Evolutionary conservation across 35 echinoderm and acorn worm species (phyloP).

Genomic region (Heliocidaris erythrogramma): DNA sequence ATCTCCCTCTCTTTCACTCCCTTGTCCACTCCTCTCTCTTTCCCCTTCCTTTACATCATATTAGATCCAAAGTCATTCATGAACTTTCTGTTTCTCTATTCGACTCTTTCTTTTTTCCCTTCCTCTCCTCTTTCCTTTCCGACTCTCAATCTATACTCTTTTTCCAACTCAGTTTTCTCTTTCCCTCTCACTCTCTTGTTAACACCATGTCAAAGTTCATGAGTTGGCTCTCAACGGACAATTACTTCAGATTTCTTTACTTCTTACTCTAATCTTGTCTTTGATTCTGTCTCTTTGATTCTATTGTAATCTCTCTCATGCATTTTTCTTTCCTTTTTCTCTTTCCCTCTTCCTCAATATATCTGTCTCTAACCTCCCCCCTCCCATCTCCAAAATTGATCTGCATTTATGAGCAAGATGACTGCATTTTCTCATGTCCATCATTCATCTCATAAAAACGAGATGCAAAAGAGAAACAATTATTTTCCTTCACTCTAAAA

Average conservation of each 20-base stretch:
- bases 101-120: not conserved
- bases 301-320: not conserved
- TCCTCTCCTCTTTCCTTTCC: not conserved
- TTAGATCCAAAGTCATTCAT: not conserved
- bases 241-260: too few species aligned
- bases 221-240: too few species aligned
- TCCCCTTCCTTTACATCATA: not conserved
- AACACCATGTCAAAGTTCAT: not conserved
- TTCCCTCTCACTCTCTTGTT: not conserved
- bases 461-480: too few species aligned
- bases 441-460: too few species aligned
- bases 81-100: not conserved
- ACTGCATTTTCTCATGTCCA: too few species aligned
- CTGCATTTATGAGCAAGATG: too few species aligned
- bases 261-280: not conserved
- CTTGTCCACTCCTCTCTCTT: not conserved
- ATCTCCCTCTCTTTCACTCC: not conserved
- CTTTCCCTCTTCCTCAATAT: not conserved
- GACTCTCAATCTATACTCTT: not conserved
- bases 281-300: not conserved
- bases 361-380: not conserved
- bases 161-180: not conserved
- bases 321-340: not conserved
- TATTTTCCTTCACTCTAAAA: too few species aligned
- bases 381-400: too few species aligned